phyloP scores from a whole-genome alignment of 2,797 vertebrate species.

The Vireo griseus region DNA sequence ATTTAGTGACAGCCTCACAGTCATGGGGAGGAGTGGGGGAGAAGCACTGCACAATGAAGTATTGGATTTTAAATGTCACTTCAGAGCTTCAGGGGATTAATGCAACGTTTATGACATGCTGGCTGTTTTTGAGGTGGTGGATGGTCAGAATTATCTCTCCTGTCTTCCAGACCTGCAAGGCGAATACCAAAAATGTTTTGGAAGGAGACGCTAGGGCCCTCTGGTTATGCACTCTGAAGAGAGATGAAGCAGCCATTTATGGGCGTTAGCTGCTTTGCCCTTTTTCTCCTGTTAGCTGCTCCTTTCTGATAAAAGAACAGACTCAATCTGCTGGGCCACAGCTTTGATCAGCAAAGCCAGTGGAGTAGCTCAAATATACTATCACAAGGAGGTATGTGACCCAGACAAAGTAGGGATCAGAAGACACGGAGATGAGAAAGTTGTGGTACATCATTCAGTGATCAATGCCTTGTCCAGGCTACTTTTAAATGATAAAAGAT shows the following conservation, averaged over 20 bases:
- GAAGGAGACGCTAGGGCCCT: not conserved
- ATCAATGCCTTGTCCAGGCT: not conserved
- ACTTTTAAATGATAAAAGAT: not conserved
- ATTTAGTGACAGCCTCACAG: constrained; percentile 36
- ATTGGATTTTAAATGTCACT: constrained; percentile 65
- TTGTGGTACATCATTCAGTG: not conserved
- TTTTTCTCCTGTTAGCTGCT: not conserved
- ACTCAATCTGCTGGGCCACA: not conserved
- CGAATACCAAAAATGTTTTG: not conserved
- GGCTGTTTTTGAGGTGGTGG: not conserved
- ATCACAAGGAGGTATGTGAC: not conserved
- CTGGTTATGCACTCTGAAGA: not conserved
- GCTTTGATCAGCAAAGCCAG: not conserved
- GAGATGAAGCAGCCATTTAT: not conserved
- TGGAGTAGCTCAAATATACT: not conserved
- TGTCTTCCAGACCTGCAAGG: not conserved
- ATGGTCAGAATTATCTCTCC: not conserved
- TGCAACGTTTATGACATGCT: not conserved
- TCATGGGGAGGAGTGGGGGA: not conserved
- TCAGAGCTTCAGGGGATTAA: constrained; percentile 39
- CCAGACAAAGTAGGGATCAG: not conserved
- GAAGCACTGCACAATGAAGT: constrained; percentile 5
- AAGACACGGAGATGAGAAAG: not conserved
- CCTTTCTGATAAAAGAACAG: not conserved
- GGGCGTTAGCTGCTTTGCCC: not conserved